These are phyloP conservation scores for Alsophila aescularia DNA, from an alignment of 2,888 invertebrate genomes.

Conservation along the genomic window DNA sequence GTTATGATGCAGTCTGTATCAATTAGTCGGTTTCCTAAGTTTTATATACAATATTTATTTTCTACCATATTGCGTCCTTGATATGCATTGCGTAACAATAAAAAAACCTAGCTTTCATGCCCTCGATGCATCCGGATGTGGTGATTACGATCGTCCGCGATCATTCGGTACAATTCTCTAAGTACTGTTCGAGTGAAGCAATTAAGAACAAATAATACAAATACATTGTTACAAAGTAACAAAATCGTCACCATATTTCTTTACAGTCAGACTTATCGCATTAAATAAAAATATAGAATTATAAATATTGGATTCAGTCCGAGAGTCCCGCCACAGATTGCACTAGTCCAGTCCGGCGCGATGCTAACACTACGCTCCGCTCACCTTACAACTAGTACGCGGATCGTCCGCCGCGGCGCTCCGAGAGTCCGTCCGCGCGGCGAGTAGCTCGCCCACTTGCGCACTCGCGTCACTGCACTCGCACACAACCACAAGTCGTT, in stretches of 20 bases:
- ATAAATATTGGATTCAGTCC: constrained; percentile 79
- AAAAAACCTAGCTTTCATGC: constrained; percentile 82
- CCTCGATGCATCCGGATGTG: constrained; percentile 68
- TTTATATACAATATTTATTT: constrained; percentile 84
- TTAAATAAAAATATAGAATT: constrained; percentile 82
- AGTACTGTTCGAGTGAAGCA: constrained; percentile 79
- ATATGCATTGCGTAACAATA: constrained; percentile 85
- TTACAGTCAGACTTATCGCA: constrained; percentile 82
- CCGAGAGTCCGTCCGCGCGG: not conserved
- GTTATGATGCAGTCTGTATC: constrained; percentile 80
- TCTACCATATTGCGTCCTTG: constrained; percentile 84
- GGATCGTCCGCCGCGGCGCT: not conserved
- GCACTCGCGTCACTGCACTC: constrained; percentile 1
- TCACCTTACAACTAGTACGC: not conserved
- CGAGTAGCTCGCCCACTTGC: not conserved
- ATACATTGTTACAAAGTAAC: constrained; percentile 72
- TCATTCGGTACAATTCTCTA: constrained; percentile 62
- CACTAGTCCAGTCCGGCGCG: constrained; percentile 3
- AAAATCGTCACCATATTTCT: constrained; percentile 70
- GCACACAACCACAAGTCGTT: constrained; percentile 5
- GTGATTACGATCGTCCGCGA: constrained; percentile 51
- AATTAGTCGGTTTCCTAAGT: constrained; percentile 74
- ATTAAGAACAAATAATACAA: constrained; percentile 76
- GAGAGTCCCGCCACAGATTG: constrained; percentile 27
- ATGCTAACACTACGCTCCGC: not conserved